Evolutionary conservation across 2,888 invertebrate species (phyloP), one percentile per base, ranked within the genome.

Genomic region (Cryptocephalus moraei): DNA sequence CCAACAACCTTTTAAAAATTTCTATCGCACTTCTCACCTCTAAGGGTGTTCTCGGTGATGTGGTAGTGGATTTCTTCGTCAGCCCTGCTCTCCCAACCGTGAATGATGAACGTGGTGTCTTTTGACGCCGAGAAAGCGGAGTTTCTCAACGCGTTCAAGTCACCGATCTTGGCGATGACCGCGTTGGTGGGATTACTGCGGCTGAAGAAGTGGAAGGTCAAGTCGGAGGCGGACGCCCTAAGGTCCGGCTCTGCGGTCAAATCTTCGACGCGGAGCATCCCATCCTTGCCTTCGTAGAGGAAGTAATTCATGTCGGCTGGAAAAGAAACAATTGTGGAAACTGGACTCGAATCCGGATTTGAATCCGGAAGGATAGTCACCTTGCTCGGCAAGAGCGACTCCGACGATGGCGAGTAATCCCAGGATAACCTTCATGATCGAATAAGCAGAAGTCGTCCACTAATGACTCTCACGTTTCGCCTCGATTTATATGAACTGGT

Each of bases 1-100:
- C n/a, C n/a, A n/a, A n/a, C n/a, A n/a, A n/a, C n/a, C n/a, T n/a
- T n/a, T n/a, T n/a, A n/a, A n/a, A n/a, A n/a, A n/a, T n/a, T n/a
- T n/a, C n/a, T n/a, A 22, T 22, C 6, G 22, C 22, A 66, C 42
- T 22, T 62, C 41, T 8, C 62, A 9, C 40, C 44, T 6, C 47
- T 43, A 9, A 65, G 45, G 12, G 60, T 44, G 6, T 62, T 62
- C 11, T 51, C 52, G 43, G 51, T 59, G n/a, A 66, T 51, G 1
- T 52, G 32, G 9, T 45, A 48, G 47, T 62, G 62, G 4, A 65
- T 51, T 2, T 49, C 44, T 22, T 64, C 61, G 31, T 53, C 36
- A 36, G n/a, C 12, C n/a, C 6, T 6, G 44, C 61, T 61, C n/a
- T 52, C 54, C 65, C 63, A 67, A 8, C 67, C 67, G 44, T 68